phyloP scores from a whole-genome alignment of 2,888 invertebrate genomes.

The Saturnia pavonia region DNA sequence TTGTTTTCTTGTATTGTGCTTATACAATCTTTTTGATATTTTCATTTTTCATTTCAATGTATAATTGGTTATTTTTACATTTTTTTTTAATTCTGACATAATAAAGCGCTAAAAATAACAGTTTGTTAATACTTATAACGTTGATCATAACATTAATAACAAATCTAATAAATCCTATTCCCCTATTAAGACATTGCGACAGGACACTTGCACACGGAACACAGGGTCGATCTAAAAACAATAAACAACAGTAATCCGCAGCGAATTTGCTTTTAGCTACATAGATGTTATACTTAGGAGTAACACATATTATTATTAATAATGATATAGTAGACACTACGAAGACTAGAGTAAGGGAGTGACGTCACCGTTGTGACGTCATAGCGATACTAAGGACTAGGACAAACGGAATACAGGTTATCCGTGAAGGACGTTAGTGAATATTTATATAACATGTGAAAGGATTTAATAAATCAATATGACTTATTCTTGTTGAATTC shows the following conservation, averaged over 20 bases:
- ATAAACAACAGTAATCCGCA: constrained; percentile 24
- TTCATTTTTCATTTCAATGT: not conserved
- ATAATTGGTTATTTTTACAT: no score
- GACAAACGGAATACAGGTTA: constrained; percentile 27
- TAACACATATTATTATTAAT: constrained; percentile 51
- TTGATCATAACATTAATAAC: no score
- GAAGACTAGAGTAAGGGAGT: constrained; percentile 54
- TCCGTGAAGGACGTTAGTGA: constrained; percentile 33
- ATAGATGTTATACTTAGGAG: constrained; percentile 46
- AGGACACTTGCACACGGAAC: not conserved
- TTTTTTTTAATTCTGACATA: no score
- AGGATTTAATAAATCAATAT: constrained; percentile 4
- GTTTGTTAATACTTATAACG: no score
- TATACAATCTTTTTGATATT: not conserved
- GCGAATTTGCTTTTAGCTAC: constrained; percentile 36
- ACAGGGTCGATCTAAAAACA: not conserved
- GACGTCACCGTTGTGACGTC: constrained; percentile 25
- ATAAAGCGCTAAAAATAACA: no score
- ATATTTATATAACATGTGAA: not conserved
- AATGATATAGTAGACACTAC: constrained; percentile 58
- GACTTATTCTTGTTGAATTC: not conserved
- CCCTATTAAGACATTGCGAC: no score
- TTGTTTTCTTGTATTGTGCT: not conserved
- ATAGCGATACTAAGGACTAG: not conserved
- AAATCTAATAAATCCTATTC: no score